Evolutionary conservation across 2,888 invertebrate genomes (phyloP).

Genomic region (Pyrgus malvae): DNA sequence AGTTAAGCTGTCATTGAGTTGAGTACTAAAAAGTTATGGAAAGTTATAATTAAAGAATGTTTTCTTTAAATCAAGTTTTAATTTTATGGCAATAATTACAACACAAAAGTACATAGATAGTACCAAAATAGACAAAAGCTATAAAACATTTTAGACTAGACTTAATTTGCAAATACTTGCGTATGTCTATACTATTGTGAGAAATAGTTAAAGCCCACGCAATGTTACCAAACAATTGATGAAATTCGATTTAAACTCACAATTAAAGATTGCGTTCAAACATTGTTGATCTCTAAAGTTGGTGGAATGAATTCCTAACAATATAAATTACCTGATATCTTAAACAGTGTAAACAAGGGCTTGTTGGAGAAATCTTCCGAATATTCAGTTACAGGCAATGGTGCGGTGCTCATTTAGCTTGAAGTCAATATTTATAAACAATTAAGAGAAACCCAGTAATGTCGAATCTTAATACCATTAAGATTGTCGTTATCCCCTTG

Average conservation of each 20-base stretch:
- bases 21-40: too few species aligned
- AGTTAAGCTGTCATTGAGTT: too few species aligned
- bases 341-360: constrained; percentile 18
- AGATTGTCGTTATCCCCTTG: too few species aligned
- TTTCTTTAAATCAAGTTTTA: too few species aligned
- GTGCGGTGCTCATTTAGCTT: constrained; percentile 13
- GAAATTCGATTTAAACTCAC: background rate
- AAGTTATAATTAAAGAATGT: too few species aligned
- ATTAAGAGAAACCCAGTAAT: background rate
- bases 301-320: constrained; percentile 1
- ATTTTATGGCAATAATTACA: too few species aligned
- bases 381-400: constrained; percentile 20
- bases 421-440: background rate
- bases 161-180: too few species aligned
- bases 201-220: too few species aligned
- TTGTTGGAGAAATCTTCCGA: constrained; percentile 8
- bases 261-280: background rate
- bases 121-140: too few species aligned
- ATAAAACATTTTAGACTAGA: too few species aligned
- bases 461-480: background rate
- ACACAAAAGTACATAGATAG: too few species aligned
- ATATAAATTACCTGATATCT: constrained; percentile 20
- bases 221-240: background rate
- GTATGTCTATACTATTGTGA: too few species aligned
- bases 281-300: background rate